Percentiles rank a stretch among this genome's conserved stretches.
Conservation (phyloP, 2,113 vertebrate genomes). For the Lonchura striata region DNA sequence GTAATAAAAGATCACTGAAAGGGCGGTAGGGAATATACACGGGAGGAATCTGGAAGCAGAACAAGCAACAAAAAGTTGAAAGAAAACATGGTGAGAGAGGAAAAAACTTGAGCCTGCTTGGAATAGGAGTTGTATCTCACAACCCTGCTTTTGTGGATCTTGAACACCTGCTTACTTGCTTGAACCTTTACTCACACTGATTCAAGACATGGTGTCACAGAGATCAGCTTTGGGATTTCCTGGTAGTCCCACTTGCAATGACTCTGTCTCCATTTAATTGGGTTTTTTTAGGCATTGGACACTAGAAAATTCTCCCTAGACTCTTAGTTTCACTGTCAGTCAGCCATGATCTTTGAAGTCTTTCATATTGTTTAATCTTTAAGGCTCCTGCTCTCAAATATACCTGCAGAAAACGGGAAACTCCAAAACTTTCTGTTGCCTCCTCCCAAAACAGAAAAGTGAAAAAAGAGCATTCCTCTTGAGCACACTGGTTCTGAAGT, state of each 20-base stretch:
- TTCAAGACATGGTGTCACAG: neutral
- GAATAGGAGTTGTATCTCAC: neutral
- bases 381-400: neutral
- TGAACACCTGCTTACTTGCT: neutral
- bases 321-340: conserved; percentile 49
- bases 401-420: conserved; percentile 73
- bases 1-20: neutral
- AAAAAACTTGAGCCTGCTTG: neutral
- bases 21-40: neutral
- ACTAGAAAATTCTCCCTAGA: conserved; percentile 51
- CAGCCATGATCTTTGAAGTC: conserved; percentile 66
- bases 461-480: neutral
- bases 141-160: neutral
- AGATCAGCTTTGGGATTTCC: neutral
- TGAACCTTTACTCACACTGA: neutral
- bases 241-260: neutral
- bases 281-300: conserved; percentile 54
- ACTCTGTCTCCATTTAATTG: neutral
- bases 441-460: neutral
- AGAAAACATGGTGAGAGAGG: neutral
- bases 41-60: neutral
- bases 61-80: neutral
- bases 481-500: conserved; percentile 75
- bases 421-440: neutral
- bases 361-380: neutral